Evolutionary conservation across 2,888 invertebrate species (phyloP).

Genomic region (Iphiclides podalirius): DNA sequence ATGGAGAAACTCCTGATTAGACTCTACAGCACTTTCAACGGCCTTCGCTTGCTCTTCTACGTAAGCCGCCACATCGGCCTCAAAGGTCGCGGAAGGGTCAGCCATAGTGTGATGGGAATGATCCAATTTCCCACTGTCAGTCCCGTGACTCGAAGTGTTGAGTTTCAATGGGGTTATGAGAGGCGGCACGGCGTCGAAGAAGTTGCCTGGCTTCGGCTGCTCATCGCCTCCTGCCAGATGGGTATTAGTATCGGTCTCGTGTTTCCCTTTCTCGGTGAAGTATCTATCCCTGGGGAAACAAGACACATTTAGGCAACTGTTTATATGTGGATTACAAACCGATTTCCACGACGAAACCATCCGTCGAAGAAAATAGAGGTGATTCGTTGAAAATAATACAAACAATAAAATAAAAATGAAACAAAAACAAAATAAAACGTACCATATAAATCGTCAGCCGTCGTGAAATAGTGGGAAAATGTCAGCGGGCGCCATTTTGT

Average conservation of each 20-base stretch:
- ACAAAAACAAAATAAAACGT: slow-evolving; percentile 25
- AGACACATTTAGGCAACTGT: background rate
- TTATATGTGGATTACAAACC: no score
- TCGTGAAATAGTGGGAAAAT: background rate
- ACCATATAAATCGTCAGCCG: slow-evolving; percentile 15
- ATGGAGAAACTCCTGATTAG: slow-evolving; percentile 18
- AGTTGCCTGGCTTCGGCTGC: no score
- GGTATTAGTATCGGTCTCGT: slow-evolving; percentile 21
- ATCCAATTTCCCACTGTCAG: no score
- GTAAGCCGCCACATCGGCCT: no score
- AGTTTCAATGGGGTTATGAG: no score
- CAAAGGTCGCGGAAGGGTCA: no score
- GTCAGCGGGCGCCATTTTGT: background rate
- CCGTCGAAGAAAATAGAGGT: background rate
- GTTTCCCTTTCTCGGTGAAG: slow-evolving; percentile 12
- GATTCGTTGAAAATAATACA: background rate
- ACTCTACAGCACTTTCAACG: slow-evolving; percentile 2
- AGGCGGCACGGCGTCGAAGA: no score
- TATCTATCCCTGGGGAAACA: slow-evolving; percentile 27
- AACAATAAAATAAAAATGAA: slow-evolving; percentile 11
- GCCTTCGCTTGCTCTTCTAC: no score
- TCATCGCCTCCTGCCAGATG: background rate
- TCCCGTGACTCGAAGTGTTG: no score
- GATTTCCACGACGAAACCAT: no score
- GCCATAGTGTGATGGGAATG: no score